A percentile compares a stretch with the other conserved stretches of the same genome.
These are phyloP conservation scores for Triops cancriformis DNA, from an alignment of 1,140 invertebrate genomes.

Conservation along the genomic window DNA sequence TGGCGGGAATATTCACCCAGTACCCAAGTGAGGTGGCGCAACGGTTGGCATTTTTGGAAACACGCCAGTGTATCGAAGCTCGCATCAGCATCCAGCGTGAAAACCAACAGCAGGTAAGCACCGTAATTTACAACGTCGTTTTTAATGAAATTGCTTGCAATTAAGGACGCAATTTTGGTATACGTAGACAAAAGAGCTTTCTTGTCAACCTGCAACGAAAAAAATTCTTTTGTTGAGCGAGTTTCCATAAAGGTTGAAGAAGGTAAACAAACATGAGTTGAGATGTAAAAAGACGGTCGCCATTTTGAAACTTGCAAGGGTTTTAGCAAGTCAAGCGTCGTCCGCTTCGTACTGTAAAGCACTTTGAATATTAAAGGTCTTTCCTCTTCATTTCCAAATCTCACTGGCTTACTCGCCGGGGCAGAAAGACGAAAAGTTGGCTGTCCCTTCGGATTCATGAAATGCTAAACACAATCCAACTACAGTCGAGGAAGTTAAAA, in stretches of 20 bases:
- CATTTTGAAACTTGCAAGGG: background rate
- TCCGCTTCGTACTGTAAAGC: background rate
- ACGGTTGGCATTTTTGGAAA: constrained; percentile 87
- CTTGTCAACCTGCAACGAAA: background rate
- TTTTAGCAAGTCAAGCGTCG: background rate
- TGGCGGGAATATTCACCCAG: constrained; percentile 84
- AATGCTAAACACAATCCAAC: too few species aligned
- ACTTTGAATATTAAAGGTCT: constrained; percentile 4
- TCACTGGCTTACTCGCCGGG: background rate
- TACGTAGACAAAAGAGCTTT: background rate
- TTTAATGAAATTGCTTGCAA: background rate
- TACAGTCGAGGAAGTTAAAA: too few species aligned
- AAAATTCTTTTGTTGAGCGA: background rate
- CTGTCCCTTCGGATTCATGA: too few species aligned
- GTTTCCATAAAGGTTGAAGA: background rate
- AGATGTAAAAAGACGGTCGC: background rate
- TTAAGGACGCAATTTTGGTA: background rate
- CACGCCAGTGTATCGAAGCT: constrained; percentile 84
- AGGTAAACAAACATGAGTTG: too few species aligned
- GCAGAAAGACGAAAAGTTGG: background rate
- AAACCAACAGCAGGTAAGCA: constrained; percentile 87
- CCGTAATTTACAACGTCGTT: background rate
- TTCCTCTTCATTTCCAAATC: background rate
- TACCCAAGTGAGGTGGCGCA: constrained; percentile 84
- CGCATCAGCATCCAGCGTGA: constrained; percentile 82